A percentile compares a stretch with the other conserved stretches of the same genome.
phyloP scores from a whole-genome alignment of 2,797 vertebrate species.

The Carapus acus region DNA sequence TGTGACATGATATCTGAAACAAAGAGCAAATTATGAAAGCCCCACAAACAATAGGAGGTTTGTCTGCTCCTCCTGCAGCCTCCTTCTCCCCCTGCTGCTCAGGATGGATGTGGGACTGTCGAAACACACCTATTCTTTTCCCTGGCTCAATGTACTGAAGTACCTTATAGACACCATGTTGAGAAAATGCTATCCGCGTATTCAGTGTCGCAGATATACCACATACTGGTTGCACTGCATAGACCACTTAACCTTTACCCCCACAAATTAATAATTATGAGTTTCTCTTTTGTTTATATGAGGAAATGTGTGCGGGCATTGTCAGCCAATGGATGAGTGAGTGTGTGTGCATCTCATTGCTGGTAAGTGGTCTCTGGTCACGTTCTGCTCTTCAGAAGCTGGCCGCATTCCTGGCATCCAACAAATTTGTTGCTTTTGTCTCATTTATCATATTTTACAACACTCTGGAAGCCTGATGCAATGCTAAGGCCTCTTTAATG shows the following conservation, averaged over 20 bases:
- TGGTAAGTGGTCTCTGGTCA: conserved; percentile 46
- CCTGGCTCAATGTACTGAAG: too few species aligned
- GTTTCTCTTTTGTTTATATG: conserved; percentile 22
- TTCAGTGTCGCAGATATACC: neutral
- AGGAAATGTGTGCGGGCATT: conserved; percentile 21
- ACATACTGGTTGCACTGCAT: neutral
- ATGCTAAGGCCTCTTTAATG: conserved; percentile 43
- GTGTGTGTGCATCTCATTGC: conserved; percentile 47
- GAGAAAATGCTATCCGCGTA: too few species aligned
- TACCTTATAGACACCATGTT: too few species aligned
- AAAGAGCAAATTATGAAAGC: too few species aligned
- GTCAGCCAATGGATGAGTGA: conserved; percentile 25
- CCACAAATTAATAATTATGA: conserved; percentile 5
- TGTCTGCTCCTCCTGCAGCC: too few species aligned
- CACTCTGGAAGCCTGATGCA: conserved; percentile 42
- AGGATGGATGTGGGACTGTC: too few species aligned
- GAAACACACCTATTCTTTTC: too few species aligned
- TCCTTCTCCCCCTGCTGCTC: too few species aligned
- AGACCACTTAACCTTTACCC: conserved; percentile 1
- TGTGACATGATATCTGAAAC: too few species aligned
- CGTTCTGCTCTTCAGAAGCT: conserved; percentile 41
- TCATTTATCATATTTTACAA: conserved; percentile 56
- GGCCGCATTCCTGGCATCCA: conserved; percentile 39
- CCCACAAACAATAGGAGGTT: too few species aligned
- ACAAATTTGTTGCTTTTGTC: conserved; percentile 31